Conservation (phyloP, 2,888 invertebrate species). For the Deilephila porcellus region DNA sequence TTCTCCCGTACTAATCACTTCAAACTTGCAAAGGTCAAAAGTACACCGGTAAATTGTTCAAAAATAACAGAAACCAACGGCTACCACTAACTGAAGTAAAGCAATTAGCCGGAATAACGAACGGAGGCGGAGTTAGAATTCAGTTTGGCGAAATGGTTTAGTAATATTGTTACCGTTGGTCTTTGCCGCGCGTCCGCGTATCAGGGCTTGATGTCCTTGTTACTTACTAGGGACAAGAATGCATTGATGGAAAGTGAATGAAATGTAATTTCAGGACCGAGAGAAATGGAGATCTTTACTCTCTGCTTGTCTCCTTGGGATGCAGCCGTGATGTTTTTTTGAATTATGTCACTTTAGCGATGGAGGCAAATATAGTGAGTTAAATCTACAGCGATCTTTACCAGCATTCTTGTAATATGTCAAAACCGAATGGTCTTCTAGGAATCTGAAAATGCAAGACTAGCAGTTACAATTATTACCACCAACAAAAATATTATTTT, state of each 20-base stretch:
- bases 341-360: no score
- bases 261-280: no score
- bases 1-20: not conserved
- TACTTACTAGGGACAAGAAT: not conserved
- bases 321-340: no score
- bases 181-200: not conserved
- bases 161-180: not conserved
- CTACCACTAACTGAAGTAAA: constrained; percentile 2
- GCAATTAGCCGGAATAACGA: constrained; percentile 9
- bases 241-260: no score
- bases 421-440: no score
- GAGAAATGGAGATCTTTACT: no score
- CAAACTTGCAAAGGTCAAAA: not conserved
- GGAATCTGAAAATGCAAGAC: no score
- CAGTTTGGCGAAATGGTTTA: constrained; percentile 11
- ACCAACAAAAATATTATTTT: not conserved
- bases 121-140: not conserved
- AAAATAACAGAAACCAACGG: not conserved
- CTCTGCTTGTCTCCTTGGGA: no score
- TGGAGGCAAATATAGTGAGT: no score
- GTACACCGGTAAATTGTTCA: not conserved
- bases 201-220: not conserved
- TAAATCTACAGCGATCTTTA: no score
- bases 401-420: no score
- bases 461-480: not conserved